Base-by-base conservation (phyloP, 2,797 vertebrate genomes). In the Lates japonicus region DNA sequence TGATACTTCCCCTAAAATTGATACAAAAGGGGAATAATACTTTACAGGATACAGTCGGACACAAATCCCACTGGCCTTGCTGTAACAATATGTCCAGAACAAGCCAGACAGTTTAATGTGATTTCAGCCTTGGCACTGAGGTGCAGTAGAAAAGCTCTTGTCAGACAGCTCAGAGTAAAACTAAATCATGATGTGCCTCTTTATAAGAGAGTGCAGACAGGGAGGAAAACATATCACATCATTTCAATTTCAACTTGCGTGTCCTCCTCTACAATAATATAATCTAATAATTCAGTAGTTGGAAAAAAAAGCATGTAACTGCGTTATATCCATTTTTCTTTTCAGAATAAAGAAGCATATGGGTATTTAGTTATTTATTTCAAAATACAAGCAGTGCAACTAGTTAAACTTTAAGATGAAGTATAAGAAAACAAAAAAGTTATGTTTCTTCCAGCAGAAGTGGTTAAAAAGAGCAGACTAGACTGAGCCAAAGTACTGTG, bases 141-240 rank as follows among this genome's bases (percentile, higher is more conserved):
- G 49, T 9, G 10, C 48, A 8, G 62, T 16, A 44, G 70, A 79
- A 71, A 66, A 81, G 33, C 81, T 76, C 57, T 70, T 44, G 81
- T 85, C 80, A 63, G 76, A 82, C 79, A 42, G 51, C 10, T 60
- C 73, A 22, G 48, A 84, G 74, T 73, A 58, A 90, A 92, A 85
- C 73, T 83, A 86, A 94, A 90, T 87, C 89, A 87, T 58, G 49
- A 80, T 64, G 71, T 49, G 5, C 49, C 44, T 82, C 83, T 73
- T 75, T 58, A 74, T 70, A 81, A 90, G 74, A 70, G 37, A 55
- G 80, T 74, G 75, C 76, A 86, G 87, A 81, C 81, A 68, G 70
- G 61, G 72, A 76, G 78, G 71, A 83, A 85, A 90, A 90, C 80
- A 17, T 29, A 62, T 77, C 74, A 72, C 65, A 79, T 80, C 65